A percentile compares a stretch with the other conserved stretches of the same genome.
These are phyloP conservation scores for Discoglossus pictus DNA, from an alignment of 2,797 vertebrate species.

Conservation along the genomic window DNA sequence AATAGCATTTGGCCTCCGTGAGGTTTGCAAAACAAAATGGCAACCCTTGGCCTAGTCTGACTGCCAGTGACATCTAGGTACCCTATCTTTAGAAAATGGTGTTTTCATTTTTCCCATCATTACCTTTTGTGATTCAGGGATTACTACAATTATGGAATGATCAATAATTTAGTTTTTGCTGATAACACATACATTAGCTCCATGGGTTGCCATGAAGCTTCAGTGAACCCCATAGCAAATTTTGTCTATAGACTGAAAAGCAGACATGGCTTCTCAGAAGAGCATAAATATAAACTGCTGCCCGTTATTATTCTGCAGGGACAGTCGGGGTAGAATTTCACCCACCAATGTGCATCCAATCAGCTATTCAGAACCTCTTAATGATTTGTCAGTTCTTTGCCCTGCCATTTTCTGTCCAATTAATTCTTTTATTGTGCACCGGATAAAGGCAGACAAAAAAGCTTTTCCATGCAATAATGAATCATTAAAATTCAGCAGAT, in stretches of 20 bases:
- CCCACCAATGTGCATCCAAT: slow-evolving; percentile 83
- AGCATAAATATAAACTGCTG: slow-evolving; percentile 66
- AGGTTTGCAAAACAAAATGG: no score
- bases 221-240: no score
- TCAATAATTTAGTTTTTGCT: no score
- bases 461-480: slow-evolving; percentile 85
- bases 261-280: slow-evolving; percentile 64
- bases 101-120: no score
- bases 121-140: no score
- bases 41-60: no score
- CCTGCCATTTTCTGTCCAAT: slow-evolving; percentile 99
- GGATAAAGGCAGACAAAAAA: slow-evolving; percentile 93
- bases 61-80: no score
- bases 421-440: slow-evolving; percentile 97
- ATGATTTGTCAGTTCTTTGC: slow-evolving; percentile 95
- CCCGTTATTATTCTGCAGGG: slow-evolving; percentile 70
- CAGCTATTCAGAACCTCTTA: slow-evolving; percentile 87
- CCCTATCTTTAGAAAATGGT: no score
- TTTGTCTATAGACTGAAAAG: no score
- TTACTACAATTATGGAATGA: no score
- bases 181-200: no score
- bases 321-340: slow-evolving; percentile 69
- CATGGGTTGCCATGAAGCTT: background rate
- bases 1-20: no score
- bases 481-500: slow-evolving; percentile 98